Percentiles rank a stretch among this genome's conserved stretches.
These are phyloP conservation scores for Delphinus delphis DNA, from an alignment of 2,113 vertebrate genomes.

Conservation along the genomic window DNA sequence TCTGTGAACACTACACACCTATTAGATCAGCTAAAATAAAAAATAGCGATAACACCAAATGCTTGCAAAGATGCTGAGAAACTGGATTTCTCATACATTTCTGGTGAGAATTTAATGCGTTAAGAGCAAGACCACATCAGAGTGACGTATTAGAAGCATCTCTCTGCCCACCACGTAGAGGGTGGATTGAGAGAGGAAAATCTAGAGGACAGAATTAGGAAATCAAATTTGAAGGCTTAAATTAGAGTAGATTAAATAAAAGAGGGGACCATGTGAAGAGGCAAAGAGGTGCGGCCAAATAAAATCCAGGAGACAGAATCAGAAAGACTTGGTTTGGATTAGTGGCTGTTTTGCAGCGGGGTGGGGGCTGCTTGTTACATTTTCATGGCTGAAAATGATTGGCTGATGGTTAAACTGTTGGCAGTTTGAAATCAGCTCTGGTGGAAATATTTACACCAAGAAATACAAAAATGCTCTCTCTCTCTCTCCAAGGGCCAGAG, in stretches of 20 bases:
- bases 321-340: not conserved
- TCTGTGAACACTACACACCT: not conserved
- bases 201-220: not conserved
- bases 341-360: not conserved
- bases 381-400: not conserved
- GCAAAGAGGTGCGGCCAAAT: not conserved
- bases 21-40: not conserved
- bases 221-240: not conserved
- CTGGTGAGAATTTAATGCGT: not conserved
- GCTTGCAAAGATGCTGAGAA: not conserved
- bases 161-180: not conserved
- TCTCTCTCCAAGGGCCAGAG: not conserved
- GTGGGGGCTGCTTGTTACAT: not conserved
- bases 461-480: not conserved
- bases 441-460: not conserved
- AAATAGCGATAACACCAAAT: not conserved
- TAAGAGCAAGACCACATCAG: not conserved
- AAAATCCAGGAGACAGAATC: not conserved
- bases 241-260: not conserved
- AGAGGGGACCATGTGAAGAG: not conserved
- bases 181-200: not conserved
- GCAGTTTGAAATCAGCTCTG: not conserved
- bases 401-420: not conserved
- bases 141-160: not conserved
- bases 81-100: not conserved